These are phyloP conservation scores for Nixonia krombeini DNA, from an alignment of 1,140 invertebrate genomes.

Conservation along the genomic window DNA sequence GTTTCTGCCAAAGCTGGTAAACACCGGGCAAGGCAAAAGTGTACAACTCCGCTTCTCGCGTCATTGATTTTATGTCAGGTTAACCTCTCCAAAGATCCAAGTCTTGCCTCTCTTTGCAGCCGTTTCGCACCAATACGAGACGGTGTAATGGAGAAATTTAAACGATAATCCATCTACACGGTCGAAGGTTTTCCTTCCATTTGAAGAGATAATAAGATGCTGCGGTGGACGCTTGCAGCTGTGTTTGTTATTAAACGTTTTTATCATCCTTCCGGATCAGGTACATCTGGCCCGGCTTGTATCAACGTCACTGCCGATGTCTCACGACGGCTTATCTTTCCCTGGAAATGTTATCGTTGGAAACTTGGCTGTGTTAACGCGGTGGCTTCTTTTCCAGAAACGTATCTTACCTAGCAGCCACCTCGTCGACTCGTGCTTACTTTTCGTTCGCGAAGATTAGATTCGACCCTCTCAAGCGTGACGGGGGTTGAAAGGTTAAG, in stretches of 20 bases:
- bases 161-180: conserved; percentile 10
- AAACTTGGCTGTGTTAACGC: neutral
- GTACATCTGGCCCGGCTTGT: too few relatives aligned
- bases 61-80: conserved; percentile 35
- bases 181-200: conserved; percentile 11
- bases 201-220: conserved; percentile 5
- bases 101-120: conserved; percentile 12
- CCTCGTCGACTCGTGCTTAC: conserved; percentile 2
- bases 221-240: neutral
- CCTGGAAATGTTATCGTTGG: conserved; percentile 2
- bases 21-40: conserved; percentile 9
- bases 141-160: conserved; percentile 13
- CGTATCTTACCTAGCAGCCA: neutral
- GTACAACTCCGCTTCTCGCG: conserved; percentile 4
- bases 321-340: neutral
- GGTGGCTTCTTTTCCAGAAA: neutral
- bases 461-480: conserved; percentile 5
- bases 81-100: conserved; percentile 18
- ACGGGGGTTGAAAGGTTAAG: conserved; percentile 4
- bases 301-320: neutral
- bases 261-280: neutral
- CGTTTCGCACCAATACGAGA: conserved; percentile 5
- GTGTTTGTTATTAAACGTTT: neutral
- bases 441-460: conserved; percentile 3
- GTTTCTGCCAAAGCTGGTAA: conserved; percentile 2